Base-by-base conservation (phyloP, 1,140 invertebrate species). In the Ceratina calcarata region DNA sequence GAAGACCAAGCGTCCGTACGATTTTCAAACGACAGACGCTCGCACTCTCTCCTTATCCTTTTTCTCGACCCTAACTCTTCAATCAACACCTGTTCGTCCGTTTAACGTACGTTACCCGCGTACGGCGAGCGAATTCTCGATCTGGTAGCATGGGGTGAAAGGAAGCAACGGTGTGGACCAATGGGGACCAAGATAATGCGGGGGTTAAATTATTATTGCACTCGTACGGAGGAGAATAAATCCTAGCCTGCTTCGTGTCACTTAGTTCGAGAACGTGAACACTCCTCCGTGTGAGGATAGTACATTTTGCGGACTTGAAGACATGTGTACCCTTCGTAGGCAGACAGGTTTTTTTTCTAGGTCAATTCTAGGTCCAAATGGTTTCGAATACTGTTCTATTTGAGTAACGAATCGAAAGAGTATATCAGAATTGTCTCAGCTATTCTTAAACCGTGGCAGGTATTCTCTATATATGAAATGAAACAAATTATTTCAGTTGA, bases 201-300 rank as follows among this genome's bases (percentile, higher is more conserved):
- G 22, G 22, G 53, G 81, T 61, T 78, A 67, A 7, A 45, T 45
- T 45, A 58, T 85, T 86, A 86, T 86, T 86, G 85, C 85, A 86
- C 85, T 82, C 81, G 80, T 84, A 77, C 83, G 84, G 84, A 85
- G 81, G 58, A 74, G 65, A 61, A 70, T 83, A 66, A 78, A 81
- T 81, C 77, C 76, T 82, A 80, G 68, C 83, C 84, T 85, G 65
- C 74, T 75, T 69, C 77, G 76, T n/a, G 15, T 64, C n/a, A 49
- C 20, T 27, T 24, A 3, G 13, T 18, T 68, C 45, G 51, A 55
- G n/a, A 55, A 18, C 22, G 27, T 45, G 37, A 45, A 45, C 37
- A 45, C 37, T 45, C 37, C 37, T 45, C 37, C 37, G 37, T 45
- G 37, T 45, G 37, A 45, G 37, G 37, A 45, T 45, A 45, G 37